Conservation (phyloP, 2,113 vertebrate genomes). For the Tiliqua scincoides region DNA sequence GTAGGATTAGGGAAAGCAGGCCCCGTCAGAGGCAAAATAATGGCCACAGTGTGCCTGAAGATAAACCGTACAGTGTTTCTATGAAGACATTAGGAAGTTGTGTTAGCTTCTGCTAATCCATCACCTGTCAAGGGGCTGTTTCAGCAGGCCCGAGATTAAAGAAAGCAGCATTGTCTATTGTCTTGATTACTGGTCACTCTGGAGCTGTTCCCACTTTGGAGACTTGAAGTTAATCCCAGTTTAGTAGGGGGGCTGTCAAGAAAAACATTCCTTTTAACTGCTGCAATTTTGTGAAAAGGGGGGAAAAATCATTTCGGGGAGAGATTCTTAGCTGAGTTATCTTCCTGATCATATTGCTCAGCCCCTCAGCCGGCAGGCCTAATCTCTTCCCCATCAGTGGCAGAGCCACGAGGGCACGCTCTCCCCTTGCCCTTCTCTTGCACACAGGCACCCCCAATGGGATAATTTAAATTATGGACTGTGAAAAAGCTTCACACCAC, state of each 20-base stretch:
- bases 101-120: slow-evolving; percentile 69
- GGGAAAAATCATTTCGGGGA: background rate
- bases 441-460: background rate
- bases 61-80: slow-evolving; percentile 45
- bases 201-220: slow-evolving; percentile 21
- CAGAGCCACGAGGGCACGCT: background rate
- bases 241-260: slow-evolving; percentile 17
- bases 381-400: background rate
- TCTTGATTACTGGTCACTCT: slow-evolving; percentile 20
- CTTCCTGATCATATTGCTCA: background rate
- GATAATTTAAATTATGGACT: fast-evolving
- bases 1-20: slow-evolving; percentile 38
- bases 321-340: background rate
- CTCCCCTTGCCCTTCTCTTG: background rate
- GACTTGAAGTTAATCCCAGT: slow-evolving; percentile 33
- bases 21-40: slow-evolving; percentile 29
- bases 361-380: fast-evolving
- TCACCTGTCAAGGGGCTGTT: slow-evolving; percentile 76
- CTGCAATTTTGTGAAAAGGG: background rate
- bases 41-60: slow-evolving; percentile 51
- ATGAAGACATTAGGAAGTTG: slow-evolving; percentile 65
- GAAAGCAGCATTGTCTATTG: slow-evolving; percentile 43
- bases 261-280: slow-evolving; percentile 16
- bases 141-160: slow-evolving; percentile 26
- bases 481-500: background rate